Percentiles rank a stretch among this genome's conserved stretches.
Evolutionary conservation across 2,888 invertebrate genomes (phyloP).

Genomic region (Hesperia comma): DNA sequence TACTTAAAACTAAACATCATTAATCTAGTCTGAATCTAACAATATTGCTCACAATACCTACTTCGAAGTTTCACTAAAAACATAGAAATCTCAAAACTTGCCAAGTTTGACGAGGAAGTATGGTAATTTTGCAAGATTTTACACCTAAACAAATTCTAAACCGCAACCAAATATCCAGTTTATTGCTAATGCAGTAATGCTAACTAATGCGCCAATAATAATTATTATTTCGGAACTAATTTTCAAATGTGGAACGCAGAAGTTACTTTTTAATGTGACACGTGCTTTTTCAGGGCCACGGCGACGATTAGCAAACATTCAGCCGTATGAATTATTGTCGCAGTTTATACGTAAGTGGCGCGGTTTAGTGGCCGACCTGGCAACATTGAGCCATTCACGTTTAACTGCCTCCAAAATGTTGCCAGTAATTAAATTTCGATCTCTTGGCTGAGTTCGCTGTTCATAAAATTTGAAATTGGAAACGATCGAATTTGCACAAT

Average conservation of each 20-base stretch:
- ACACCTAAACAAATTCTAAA: constrained; percentile 9
- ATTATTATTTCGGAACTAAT: constrained; percentile 31
- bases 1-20: too few species aligned
- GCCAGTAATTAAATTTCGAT: constrained; percentile 37
- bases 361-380: constrained; percentile 44
- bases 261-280: constrained; percentile 30
- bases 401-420: constrained; percentile 38
- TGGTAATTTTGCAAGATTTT: background rate
- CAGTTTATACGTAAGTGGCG: constrained; percentile 42
- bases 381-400: constrained; percentile 41
- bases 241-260: constrained; percentile 30
- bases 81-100: background rate
- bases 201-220: constrained; percentile 5
- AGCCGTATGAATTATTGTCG: constrained; percentile 41
- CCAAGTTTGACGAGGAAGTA: background rate
- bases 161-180: constrained; percentile 22
- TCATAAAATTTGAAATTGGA: constrained; percentile 37
- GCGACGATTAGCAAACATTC: constrained; percentile 27
- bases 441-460: constrained; percentile 38
- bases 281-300: constrained; percentile 46
- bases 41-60: too few species aligned
- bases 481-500: constrained; percentile 36
- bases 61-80: too few species aligned
- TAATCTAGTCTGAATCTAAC: too few species aligned
- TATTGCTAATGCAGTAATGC: too few species aligned